Evolutionary conservation across 2,888 invertebrate species (phyloP).

Genomic region (Eupithecia dodoneata): DNA sequence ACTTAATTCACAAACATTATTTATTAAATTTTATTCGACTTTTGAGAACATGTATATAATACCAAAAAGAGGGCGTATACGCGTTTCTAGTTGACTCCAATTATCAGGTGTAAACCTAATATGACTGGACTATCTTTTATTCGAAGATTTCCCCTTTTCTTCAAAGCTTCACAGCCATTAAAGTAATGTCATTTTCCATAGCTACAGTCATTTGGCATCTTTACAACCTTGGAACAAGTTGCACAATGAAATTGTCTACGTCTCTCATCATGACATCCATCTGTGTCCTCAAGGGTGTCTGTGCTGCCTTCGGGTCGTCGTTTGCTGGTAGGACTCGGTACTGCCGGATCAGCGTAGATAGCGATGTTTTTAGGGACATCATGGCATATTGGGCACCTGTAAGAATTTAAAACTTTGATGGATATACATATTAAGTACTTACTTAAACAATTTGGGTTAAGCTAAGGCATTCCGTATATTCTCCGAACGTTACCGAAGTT

Average conservation of each 20-base stretch:
- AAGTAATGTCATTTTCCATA: not conserved
- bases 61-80: too few relatives aligned
- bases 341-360: constrained; percentile 27
- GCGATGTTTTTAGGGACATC: constrained; percentile 36
- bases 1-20: too few relatives aligned
- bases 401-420: not conserved
- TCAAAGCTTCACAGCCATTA: not conserved
- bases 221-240: constrained; percentile 36
- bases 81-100: too few relatives aligned
- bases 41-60: too few relatives aligned
- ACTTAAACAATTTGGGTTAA: too few relatives aligned
- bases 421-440: not conserved
- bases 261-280: constrained; percentile 37
- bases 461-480: too few relatives aligned
- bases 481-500: too few relatives aligned
- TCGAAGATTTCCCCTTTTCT: not conserved
- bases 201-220: not conserved
- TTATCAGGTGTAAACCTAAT: too few relatives aligned
- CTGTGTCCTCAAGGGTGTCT: constrained; percentile 20
- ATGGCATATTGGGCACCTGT: constrained; percentile 37
- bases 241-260: constrained; percentile 31
- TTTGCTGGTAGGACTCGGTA: constrained; percentile 23
- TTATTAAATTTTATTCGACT: too few relatives aligned
- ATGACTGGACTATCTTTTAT: not conserved
- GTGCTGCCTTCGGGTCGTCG: constrained; percentile 12